Evolutionary conservation across 2,113 vertebrate species (phyloP).

Genomic region (Anoplopoma fimbria): DNA sequence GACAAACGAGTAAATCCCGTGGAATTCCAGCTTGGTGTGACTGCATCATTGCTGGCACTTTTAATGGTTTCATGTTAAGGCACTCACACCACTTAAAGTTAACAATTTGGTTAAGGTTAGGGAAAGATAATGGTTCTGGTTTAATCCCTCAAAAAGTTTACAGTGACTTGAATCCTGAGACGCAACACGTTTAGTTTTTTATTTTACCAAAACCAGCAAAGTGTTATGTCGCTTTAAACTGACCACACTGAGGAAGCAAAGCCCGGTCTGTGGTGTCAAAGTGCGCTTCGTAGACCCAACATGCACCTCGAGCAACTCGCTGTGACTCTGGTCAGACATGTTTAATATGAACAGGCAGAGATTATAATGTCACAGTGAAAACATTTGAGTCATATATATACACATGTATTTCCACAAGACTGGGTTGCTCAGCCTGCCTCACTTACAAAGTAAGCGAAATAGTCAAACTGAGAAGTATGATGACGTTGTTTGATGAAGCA

Average conservation of each 20-base stretch:
- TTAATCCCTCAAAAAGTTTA: background rate
- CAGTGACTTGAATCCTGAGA: background rate
- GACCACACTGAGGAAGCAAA: background rate
- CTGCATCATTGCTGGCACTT: background rate
- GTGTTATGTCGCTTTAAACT: background rate
- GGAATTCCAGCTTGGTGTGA: background rate
- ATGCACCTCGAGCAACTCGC: background rate
- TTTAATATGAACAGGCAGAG: no score
- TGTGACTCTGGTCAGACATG: background rate
- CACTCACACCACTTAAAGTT: background rate
- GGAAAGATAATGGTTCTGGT: background rate
- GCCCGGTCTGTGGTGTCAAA: background rate
- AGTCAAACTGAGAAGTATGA: background rate
- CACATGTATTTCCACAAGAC: background rate
- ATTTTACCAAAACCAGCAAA: background rate
- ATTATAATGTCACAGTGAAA: no score
- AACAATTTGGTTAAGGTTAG: background rate
- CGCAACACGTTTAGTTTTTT: no score
- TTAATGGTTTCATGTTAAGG: background rate
- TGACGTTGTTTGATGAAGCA: background rate
- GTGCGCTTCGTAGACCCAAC: background rate
- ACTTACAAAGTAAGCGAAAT: background rate
- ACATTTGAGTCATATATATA: no score
- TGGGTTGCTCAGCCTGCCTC: no score
- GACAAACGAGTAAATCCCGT: background rate